Evolutionary conservation across 2,113 vertebrate species (phyloP).

Genomic region (Actinemys pallida): DNA sequence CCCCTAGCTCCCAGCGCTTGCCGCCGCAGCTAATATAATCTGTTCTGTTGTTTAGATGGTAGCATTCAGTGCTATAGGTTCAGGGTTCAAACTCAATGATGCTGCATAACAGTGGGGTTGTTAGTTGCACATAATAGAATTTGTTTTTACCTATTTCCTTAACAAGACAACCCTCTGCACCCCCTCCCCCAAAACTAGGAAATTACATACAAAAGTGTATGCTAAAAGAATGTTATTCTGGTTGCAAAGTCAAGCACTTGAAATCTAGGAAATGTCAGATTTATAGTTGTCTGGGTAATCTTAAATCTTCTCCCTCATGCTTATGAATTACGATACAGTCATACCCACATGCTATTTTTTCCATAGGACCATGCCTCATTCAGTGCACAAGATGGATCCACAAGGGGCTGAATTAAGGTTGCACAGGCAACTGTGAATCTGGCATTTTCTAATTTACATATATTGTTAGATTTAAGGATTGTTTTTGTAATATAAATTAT

Average conservation of each 20-base stretch:
- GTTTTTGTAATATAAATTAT: neutral
- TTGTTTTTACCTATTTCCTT: rapidly evolving
- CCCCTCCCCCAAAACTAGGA: neutral
- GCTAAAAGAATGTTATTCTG: rapidly evolving
- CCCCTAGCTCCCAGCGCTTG: too few relatives aligned
- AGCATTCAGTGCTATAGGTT: neutral
- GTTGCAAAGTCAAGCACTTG: neutral
- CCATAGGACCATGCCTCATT: neutral
- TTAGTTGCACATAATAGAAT: neutral
- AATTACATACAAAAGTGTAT: rapidly evolving
- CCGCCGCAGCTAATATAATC: neutral
- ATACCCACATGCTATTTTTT: neutral
- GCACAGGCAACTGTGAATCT: rapidly evolving
- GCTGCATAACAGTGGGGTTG: neutral
- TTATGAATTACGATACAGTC: neutral
- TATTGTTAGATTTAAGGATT: too few relatives aligned
- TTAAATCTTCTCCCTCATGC: neutral
- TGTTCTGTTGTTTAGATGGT: neutral
- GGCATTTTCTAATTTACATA: rapidly evolving
- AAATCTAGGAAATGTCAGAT: neutral
- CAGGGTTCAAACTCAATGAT: neutral
- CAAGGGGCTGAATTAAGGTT: rapidly evolving
- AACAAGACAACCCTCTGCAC: neutral
- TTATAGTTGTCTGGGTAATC: neutral
- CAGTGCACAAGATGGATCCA: rapidly evolving